Evolutionary conservation across 92 coral and sea anemone species (phyloP).

Genomic region (Zoanthus gigantus): DNA sequence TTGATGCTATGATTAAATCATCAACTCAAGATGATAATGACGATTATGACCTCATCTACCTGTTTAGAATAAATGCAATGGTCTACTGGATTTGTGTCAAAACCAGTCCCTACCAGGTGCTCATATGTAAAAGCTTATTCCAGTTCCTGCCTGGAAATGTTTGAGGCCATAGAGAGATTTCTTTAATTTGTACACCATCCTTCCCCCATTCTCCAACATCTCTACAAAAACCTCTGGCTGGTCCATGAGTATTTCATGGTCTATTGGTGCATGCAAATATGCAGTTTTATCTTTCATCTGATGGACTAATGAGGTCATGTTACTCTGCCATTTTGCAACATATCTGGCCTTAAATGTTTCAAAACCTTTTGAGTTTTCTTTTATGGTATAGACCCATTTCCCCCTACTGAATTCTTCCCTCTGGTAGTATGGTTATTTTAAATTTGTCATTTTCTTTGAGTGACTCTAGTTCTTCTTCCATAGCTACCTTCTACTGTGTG

Average conservation of each 20-base stretch:
- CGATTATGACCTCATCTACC: background rate
- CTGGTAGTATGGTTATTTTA: conserved; percentile 12
- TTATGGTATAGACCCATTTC: background rate
- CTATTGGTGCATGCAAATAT: conserved; percentile 31
- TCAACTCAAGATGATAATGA: conserved; percentile 24
- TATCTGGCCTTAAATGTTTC: conserved; percentile 26
- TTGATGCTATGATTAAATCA: conserved; percentile 20
- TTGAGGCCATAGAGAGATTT: conserved; percentile 53
- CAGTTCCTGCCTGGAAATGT: conserved; percentile 50
- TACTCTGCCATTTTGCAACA: conserved; percentile 34
- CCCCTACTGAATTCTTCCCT: conserved; percentile 25
- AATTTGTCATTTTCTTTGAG: conserved; percentile 48
- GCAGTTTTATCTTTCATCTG: conserved; percentile 58
- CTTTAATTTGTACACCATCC: conserved; percentile 51
- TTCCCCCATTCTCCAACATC: conserved; percentile 27
- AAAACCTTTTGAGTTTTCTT: conserved; percentile 15
- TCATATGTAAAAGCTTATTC: conserved; percentile 40
- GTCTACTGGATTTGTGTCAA: conserved; percentile 18
- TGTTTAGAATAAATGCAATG: conserved; percentile 26
- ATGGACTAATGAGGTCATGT: conserved; percentile 25
- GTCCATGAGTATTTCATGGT: conserved; percentile 44
- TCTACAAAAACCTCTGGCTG: conserved; percentile 51
- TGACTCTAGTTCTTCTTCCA: conserved; percentile 46
- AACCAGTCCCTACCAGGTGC: conserved; percentile 10
- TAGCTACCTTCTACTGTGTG: conserved; percentile 43